These are phyloP conservation scores for Tenthredo notha DNA, from an alignment of 2,888 invertebrate genomes.

Conservation along the genomic window DNA sequence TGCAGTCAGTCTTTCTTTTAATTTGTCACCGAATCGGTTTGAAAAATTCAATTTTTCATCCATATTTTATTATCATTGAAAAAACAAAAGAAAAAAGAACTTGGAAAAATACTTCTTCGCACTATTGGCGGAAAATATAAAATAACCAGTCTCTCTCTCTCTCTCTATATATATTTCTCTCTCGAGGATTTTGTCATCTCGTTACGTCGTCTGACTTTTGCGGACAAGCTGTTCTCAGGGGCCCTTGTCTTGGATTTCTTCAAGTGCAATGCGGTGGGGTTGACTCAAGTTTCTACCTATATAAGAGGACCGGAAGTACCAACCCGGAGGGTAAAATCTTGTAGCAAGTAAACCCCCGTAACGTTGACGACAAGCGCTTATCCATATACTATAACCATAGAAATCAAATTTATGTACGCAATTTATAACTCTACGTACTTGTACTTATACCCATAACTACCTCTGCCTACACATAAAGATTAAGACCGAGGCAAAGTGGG, in stretches of 20 bases:
- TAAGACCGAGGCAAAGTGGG: not conserved
- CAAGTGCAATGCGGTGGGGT: conserved; percentile 61
- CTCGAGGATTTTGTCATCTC: conserved; percentile 58
- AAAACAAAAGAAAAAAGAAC: not conserved
- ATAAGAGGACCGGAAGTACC: conserved; percentile 30
- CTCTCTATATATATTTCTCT: not conserved
- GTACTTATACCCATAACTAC: too few species aligned
- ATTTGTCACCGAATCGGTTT: not conserved
- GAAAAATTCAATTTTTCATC: not conserved
- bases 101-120: not conserved
- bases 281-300: conserved; percentile 35
- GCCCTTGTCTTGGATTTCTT: conserved; percentile 64
- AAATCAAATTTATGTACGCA: not conserved
- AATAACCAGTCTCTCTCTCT: not conserved
- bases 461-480: not conserved
- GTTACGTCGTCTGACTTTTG: conserved; percentile 67
- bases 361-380: conserved; percentile 5
- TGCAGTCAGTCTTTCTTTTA: not conserved
- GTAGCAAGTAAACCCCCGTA: not conserved
- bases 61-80: not conserved
- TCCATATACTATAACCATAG: not conserved
- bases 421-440: not conserved
- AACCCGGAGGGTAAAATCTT: conserved; percentile 30
- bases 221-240: conserved; percentile 59
- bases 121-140: not conserved